Evolutionary conservation across 2,888 invertebrate genomes (phyloP).

Genomic region (Malthinus seriepunctatus): DNA sequence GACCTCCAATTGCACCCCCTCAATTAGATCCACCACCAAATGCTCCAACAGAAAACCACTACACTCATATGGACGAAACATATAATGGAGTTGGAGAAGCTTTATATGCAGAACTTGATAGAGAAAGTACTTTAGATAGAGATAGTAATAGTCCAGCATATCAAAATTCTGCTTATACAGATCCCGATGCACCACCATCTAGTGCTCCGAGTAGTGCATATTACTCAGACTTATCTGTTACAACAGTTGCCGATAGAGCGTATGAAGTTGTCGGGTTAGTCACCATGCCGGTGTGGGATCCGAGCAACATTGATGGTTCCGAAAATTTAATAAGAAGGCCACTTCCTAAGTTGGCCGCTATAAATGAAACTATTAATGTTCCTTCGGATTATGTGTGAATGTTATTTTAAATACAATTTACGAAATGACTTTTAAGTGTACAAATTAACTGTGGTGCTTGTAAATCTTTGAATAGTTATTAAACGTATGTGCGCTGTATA

Average conservation of each 20-base stretch:
- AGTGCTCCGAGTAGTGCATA: conserved; percentile 76
- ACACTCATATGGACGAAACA: conserved; percentile 71
- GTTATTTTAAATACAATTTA: neutral
- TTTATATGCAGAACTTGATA: conserved; percentile 71
- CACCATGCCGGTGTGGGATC: conserved; percentile 56
- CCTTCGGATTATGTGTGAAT: conserved; percentile 63
- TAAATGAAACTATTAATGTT: conserved; percentile 61
- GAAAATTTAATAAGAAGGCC: conserved; percentile 50
- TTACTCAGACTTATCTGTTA: conserved; percentile 69
- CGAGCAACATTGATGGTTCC: conserved; percentile 42
- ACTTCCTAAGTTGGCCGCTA: conserved; percentile 58
- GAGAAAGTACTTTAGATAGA: conserved; percentile 51
- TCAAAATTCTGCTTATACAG: conserved; percentile 70
- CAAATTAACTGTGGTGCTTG: conserved; percentile 7
- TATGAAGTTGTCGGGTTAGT: conserved; percentile 65
- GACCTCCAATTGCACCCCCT: conserved; percentile 45
- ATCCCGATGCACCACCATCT: conserved; percentile 61
- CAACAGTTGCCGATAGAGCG: conserved; percentile 59
- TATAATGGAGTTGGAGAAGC: conserved; percentile 64
- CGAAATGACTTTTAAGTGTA: conserved; percentile 6
- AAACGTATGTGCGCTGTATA: no score
- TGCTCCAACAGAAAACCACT: conserved; percentile 68
- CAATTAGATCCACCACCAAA: conserved; percentile 58
- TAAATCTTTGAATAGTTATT: no score
- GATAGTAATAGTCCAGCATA: conserved; percentile 63